Evolutionary conservation across 2,113 vertebrate genomes (phyloP), one percentile per base, ranked within the genome.

Genomic region (Hystrix brachyura): DNA sequence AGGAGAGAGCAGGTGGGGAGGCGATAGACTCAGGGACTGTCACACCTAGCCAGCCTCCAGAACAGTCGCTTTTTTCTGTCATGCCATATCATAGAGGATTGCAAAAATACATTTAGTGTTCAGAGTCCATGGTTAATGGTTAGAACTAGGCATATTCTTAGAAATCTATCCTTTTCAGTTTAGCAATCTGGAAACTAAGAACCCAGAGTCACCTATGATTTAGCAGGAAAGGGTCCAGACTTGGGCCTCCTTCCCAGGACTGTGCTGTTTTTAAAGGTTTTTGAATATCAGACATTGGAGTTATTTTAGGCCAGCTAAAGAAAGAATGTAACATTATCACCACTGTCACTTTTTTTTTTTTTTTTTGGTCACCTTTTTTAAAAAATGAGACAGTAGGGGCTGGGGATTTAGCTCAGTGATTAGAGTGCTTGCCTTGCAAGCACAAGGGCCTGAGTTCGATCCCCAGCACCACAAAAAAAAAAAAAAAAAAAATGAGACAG

Each of bases 41-140:
- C 71, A 72, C 91, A 92, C 95, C 78, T 94, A 87, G 67, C 55
- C 15, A 38, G 74, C 43, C 55, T 97, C 67, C 65, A 80, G 51
- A 96, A 82, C 46, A 91, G 76, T 67, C 4, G 8, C 43, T 69
- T 78, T 79, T 82, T 84, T 76, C 81, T 2, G 27, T 91, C 93
- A 34, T 17, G 21, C 34, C 48, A 6, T 69, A 14, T 78, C 74
- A 90, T 79, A 88, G n/a, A 88, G 34, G 53, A 57, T 60, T 92
- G 18, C 2, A 29, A 97, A 92, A 96, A 78, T 92, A 64, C 38
- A 46, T 84, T 65, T 55, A 48, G 71, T 4, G 3, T 87, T 88
- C 15, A 19, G 87, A 94, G 62, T 74, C 65, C 57, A 14, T 25
- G 60, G 55, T 60, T 62, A 82, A 86, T 32, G 79, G 9, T 71